phyloP scores from a whole-genome alignment of 2,797 vertebrate species.

The Spondyliosoma cantharus region DNA sequence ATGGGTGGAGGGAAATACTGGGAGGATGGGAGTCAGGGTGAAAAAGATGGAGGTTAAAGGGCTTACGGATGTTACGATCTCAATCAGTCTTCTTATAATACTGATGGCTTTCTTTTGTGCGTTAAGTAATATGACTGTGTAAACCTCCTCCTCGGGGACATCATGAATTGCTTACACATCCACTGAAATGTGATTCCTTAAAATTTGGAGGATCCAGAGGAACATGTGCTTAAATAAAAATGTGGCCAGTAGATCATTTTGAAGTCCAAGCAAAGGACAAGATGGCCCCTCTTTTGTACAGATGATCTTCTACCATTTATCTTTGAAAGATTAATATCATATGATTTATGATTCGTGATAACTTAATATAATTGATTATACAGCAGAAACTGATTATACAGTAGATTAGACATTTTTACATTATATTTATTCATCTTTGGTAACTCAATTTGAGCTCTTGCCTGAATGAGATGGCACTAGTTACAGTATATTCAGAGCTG shows the following conservation, averaged over 20 bases:
- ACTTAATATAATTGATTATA: background rate
- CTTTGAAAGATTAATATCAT: background rate
- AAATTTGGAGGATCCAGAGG: constrained; percentile 8
- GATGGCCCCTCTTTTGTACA: background rate
- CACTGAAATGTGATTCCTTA: constrained; percentile 5
- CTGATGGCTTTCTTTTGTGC: constrained; percentile 25
- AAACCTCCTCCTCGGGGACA: constrained; percentile 8
- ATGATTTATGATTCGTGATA: background rate
- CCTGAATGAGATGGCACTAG: background rate
- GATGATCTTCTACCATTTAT: background rate
- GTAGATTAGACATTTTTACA: background rate
- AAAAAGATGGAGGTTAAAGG: constrained; percentile 37
- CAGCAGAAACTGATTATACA: background rate
- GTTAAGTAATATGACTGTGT: constrained; percentile 30
- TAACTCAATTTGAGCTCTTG: background rate
- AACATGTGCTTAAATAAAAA: constrained; percentile 1
- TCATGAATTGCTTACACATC: background rate
- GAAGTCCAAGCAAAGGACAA: constrained; percentile 14
- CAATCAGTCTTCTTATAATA: constrained; percentile 31
- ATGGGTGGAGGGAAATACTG: constrained; percentile 18
- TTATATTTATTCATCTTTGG: background rate
- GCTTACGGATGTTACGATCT: constrained; percentile 26
- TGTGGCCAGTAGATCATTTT: constrained; percentile 20
- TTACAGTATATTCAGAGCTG: background rate
- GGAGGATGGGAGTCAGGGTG: constrained; percentile 43